Percentiles rank a stretch among this genome's conserved stretches.
Conservation (phyloP, 2,113 vertebrate genomes). For the Vidua macroura region DNA sequence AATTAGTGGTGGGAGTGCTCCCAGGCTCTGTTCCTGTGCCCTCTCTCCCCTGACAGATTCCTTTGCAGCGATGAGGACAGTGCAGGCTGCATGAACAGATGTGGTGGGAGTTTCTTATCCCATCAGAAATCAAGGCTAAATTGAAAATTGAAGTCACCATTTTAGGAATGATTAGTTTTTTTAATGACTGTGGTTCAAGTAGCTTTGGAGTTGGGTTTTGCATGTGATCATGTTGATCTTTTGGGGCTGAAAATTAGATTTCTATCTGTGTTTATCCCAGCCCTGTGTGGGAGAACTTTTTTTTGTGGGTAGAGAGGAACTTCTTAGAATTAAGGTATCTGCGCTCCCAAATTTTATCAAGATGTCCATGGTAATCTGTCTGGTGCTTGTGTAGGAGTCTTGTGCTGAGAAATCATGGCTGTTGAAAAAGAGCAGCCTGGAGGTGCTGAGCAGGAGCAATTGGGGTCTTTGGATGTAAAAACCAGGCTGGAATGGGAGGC, state of each 20-base stretch:
- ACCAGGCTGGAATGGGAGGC: neutral
- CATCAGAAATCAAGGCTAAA: conserved; percentile 25
- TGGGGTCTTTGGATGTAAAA: rapidly evolving
- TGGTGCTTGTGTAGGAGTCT: neutral
- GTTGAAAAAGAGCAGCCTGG: neutral
- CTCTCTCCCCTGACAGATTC: conserved; percentile 11
- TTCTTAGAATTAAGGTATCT: neutral
- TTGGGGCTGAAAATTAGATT: neutral
- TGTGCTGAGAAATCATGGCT: neutral
- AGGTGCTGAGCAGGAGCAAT: rapidly evolving
- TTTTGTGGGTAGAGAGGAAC: neutral
- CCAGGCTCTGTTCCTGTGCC: neutral
- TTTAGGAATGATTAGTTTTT: conserved; percentile 8
- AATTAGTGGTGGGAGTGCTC: conserved; percentile 35
- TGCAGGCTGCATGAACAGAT: neutral
- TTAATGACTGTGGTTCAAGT: neutral
- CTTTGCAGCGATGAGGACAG: rapidly evolving
- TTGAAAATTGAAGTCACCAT: conserved; percentile 18
- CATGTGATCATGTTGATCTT: neutral
- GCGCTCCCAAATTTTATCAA: neutral
- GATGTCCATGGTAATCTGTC: neutral
- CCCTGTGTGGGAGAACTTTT: neutral
- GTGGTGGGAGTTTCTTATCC: conserved; percentile 53
- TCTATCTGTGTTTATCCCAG: neutral
- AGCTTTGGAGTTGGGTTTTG: neutral